Evolutionary conservation across 2,888 invertebrate genomes (phyloP).

Genomic region (Euclidia mi): DNA sequence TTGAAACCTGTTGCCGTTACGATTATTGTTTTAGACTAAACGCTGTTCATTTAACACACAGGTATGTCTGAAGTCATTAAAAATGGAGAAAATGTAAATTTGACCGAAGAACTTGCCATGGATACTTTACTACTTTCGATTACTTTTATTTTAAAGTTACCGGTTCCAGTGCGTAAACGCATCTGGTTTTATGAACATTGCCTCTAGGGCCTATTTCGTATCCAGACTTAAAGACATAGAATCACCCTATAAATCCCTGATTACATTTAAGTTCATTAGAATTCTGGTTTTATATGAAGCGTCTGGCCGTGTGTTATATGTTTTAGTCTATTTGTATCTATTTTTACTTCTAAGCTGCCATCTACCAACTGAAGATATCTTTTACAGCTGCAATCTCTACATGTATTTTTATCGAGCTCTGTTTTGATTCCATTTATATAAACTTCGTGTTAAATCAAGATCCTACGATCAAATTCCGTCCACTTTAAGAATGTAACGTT

Average conservation of each 20-base stretch:
- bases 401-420: constrained; percentile 23
- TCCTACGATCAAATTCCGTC: constrained; percentile 52
- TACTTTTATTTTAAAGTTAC: constrained; percentile 52
- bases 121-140: constrained; percentile 63
- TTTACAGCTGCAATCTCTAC: constrained; percentile 15
- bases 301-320: background rate
- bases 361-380: constrained; percentile 25
- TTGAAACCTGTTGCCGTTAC: constrained; percentile 36
- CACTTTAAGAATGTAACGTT: constrained; percentile 54
- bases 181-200: constrained; percentile 2
- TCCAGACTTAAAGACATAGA: background rate
- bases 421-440: constrained; percentile 46
- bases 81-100: constrained; percentile 37
- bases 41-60: constrained; percentile 44
- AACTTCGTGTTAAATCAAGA: constrained; percentile 52
- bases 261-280: constrained; percentile 1
- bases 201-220: background rate
- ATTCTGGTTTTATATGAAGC: constrained; percentile 4
- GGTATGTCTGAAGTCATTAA: constrained; percentile 26
- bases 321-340: constrained; percentile 17
- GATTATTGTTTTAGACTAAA: constrained; percentile 23
- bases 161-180: constrained; percentile 9
- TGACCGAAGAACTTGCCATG: constrained; percentile 50
- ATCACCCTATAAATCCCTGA: constrained; percentile 6
- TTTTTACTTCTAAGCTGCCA: constrained; percentile 20